A percentile compares a stretch with the other conserved stretches of the same genome.
Conservation (phyloP, 2,797 vertebrate genomes). For the Bradypus variegatus region DNA sequence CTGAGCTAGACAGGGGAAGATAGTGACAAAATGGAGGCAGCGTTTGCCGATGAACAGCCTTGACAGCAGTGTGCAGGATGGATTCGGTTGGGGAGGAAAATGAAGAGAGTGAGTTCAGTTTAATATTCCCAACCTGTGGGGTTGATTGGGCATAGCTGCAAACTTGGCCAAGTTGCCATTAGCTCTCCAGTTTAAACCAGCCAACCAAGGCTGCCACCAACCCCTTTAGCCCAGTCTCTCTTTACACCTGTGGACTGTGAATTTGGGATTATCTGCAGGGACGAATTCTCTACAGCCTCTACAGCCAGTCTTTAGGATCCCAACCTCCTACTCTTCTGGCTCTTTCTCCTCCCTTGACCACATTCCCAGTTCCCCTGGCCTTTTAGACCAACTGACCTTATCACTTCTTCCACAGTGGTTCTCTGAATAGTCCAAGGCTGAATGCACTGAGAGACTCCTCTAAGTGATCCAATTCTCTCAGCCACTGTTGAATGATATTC, state of each 20-base stretch:
- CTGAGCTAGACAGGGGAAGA: neutral
- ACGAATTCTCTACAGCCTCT: neutral
- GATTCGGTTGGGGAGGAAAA: neutral
- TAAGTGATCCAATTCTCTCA: slow-evolving; percentile 73
- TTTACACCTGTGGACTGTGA: neutral
- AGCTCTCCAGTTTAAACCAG: neutral
- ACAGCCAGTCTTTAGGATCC: neutral
- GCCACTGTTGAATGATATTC: slow-evolving; percentile 63
- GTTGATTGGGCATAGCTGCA: neutral
- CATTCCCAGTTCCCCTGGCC: neutral
- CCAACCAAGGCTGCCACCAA: neutral
- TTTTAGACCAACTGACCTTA: neutral
- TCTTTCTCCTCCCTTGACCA: neutral
- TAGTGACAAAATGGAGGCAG: neutral
- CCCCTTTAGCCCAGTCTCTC: neutral
- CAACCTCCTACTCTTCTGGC: neutral
- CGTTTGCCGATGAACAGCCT: neutral
- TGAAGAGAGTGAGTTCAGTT: neutral
- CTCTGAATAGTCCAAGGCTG: slow-evolving; percentile 61
- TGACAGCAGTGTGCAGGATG: neutral
- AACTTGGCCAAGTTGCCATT: neutral
- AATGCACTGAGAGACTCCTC: slow-evolving; percentile 74
- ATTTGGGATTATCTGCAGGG: neutral
- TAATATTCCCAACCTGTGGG: neutral
- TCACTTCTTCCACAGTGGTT: slow-evolving; percentile 65